A percentile compares a stretch with the other conserved stretches of the same genome.
Evolutionary conservation across 2,888 invertebrate species (phyloP).

Genomic region (Lucinisca nassula): DNA sequence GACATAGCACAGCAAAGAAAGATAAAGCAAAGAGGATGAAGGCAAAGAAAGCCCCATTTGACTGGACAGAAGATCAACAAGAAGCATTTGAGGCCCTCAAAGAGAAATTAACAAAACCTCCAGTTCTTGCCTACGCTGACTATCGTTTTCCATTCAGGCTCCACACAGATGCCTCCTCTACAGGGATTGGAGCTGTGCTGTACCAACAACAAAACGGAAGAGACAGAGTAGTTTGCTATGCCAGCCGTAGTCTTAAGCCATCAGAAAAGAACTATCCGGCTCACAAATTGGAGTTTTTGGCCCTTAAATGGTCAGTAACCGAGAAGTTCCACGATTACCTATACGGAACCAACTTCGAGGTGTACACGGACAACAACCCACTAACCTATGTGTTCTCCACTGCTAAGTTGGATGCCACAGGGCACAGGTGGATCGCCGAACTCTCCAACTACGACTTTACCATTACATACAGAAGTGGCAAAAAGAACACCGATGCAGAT

Average conservation of each 20-base stretch:
- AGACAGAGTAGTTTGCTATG: background rate
- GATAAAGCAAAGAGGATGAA: background rate
- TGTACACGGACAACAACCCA: conserved; percentile 15
- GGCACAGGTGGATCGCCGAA: conserved; percentile 38
- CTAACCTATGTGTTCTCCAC: conserved; percentile 16
- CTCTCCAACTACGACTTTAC: conserved; percentile 26
- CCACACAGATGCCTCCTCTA: background rate
- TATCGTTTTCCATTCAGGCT: background rate
- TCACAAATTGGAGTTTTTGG: conserved; percentile 50
- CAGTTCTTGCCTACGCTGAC: background rate
- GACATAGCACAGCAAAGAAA: background rate
- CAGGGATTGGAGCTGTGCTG: background rate
- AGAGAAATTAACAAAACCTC: background rate
- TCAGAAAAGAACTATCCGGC: conserved; percentile 15
- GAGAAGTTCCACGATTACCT: conserved; percentile 58
- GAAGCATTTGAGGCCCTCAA: background rate
- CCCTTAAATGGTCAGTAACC: conserved; percentile 42
- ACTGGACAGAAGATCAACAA: background rate
- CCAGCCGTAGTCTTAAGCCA: background rate
- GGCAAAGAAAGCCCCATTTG: background rate
- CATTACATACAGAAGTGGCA: conserved; percentile 20
- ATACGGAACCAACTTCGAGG: conserved; percentile 27
- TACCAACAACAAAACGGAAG: background rate
- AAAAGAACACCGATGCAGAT: too few species aligned
- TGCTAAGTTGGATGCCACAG: conserved; percentile 29